Evolutionary conservation across 2,113 vertebrate species (phyloP).

Genomic region (Theristicus caerulescens): DNA sequence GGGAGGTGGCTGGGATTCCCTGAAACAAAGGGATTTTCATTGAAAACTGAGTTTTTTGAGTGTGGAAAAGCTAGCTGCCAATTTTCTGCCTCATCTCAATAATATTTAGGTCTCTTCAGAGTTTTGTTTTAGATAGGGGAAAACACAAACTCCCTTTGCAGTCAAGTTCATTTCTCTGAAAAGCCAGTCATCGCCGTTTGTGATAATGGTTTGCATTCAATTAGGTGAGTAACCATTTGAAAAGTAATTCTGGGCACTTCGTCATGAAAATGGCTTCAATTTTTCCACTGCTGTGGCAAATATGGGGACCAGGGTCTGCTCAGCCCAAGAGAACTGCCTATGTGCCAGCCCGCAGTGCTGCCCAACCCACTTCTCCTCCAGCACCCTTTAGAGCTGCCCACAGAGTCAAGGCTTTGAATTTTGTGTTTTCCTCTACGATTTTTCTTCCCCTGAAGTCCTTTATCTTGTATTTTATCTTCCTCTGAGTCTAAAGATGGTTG

Average conservation of each 20-base stretch:
- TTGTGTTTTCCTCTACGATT: neutral
- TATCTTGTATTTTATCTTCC: neutral
- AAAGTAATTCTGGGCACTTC: neutral
- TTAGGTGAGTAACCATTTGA: neutral
- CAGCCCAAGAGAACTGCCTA: rapidly evolving
- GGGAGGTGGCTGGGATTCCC: neutral
- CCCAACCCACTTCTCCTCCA: rapidly evolving
- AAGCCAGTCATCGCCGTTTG: rapidly evolving
- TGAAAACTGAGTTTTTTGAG: neutral
- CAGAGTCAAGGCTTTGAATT: neutral
- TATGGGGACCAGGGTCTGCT: rapidly evolving
- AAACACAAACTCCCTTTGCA: rapidly evolving
- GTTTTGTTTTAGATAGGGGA: neutral
- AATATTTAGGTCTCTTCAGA: neutral
- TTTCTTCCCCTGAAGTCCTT: neutral
- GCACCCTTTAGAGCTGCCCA: rapidly evolving
- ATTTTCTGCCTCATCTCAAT: neutral
- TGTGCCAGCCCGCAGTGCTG: neutral
- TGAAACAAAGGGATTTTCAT: neutral
- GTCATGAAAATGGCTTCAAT: neutral
- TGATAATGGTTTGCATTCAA: neutral
- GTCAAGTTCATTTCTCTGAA: rapidly evolving
- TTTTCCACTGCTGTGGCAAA: neutral
- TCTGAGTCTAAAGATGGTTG: rapidly evolving
- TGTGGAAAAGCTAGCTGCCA: neutral